Evolutionary conservation across 2,888 invertebrate genomes (phyloP), one percentile per base, ranked within the genome.

Genomic region (Hybos culiciformis): DNA sequence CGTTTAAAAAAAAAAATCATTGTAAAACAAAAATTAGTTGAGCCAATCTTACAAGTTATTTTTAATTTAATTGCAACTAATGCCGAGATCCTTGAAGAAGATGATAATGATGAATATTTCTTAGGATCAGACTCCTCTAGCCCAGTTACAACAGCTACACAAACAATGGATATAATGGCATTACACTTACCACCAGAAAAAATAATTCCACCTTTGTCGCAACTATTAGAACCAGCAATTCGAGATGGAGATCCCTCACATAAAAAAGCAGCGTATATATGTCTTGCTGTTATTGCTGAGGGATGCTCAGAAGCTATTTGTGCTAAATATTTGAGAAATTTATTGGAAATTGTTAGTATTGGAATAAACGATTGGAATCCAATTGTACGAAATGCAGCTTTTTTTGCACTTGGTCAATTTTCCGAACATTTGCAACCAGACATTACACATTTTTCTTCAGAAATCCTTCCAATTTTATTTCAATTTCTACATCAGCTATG

Each of bases 391-490:
- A 81, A 81, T 60, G 78, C 82, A 2, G 83, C 84, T 1, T 72
- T 86, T 37, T 85, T 82, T 66, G 80, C 84, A 1, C 67, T 85
- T 5, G 85, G 84, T 1, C 84, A 85, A 60, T 85, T 84, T 62
- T 78, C 84, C 0, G 85, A 86, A 60, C 75, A 78, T 65, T 65
- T 86, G 38, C 84, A 80, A 70, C 85, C 85, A 4, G 80, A 83
- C 48, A 82, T 85, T 46, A 78, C 79, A 49, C 74, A 78, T 52
- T 83, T 73, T 60, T 77, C 83, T 0, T 68, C 75, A 1, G 75
- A 83, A 54, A 63, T 86, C 29, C 63, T 86, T 36, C 85, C 85
- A 1, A 71, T 84, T 34, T 64, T 85, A 6, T 77, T 80, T 54
- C 74, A 78, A 48, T 80, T 78, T 54, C 62, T 85, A 3, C 69